Evolutionary conservation across 2,888 invertebrate species (phyloP), one percentile per base, ranked within the genome.

Genomic region (Cataglyphis cursor): DNA sequence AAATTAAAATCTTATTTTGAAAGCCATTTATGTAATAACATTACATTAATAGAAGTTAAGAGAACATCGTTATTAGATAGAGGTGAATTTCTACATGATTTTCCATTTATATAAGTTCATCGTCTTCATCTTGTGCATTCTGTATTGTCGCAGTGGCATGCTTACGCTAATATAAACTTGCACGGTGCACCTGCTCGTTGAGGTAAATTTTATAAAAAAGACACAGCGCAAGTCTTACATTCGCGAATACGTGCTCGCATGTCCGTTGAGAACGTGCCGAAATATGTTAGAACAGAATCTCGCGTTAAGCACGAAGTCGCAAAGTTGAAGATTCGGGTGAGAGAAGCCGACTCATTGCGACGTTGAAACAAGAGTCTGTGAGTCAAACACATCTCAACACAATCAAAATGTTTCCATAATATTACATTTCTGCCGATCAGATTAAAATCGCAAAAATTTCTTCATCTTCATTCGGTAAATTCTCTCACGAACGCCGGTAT

Each of bases 241-340:
- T 72, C 31, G 41, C 72, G 78, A 24, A 48, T 72, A 72, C 59
- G 44, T 35, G 44, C 24, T 80, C 59, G 78, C 78, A 72, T 80
- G 78, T 80, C 59, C 31, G 72, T 44, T 31, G 51, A 54, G 21
- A 54, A 57, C 70, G 44, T 59, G 59, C 54, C 31, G 41, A 57
- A 78, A 78, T 68, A 57, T 78, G 57, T 70, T 70, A 21, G 59
- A 44, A 59, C 44, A 18, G n/a, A 80, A 72, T 80, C 78, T 72
- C 78, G 59, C 44, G 78, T 80, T 80, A 72, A 80, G 78, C 78
- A 80, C 78, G 78, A 72, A 80, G 72, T 80, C 44, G 72, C 44
- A 12, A 72, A 80, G 78, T 80, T 72, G 78, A 80, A 59, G 72
- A 72, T 44, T 72, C n/a, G 59, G 72, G 72, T 59, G 72, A 70